Base-by-base conservation (phyloP, 2,113 vertebrate genomes). In the Mus spicilegus region DNA sequence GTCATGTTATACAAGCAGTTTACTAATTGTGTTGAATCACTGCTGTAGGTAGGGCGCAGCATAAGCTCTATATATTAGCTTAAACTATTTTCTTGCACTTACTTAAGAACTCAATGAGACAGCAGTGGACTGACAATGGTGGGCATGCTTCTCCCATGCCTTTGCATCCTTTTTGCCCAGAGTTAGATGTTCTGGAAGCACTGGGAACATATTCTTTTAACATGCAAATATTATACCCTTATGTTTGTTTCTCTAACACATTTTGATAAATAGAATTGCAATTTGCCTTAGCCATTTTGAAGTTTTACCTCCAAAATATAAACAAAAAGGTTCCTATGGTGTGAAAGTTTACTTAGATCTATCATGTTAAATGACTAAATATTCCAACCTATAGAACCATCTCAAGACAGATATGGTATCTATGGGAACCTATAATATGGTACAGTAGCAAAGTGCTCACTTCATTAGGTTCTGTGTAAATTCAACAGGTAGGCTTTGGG, bases 271-370 rank as follows among this genome's bases (percentile, higher is more conserved):
- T n/a, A 22, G 73, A 76, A 72, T 78, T 70, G 84, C 22, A 85
- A 58, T 58, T n/a, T 95, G 33, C 42, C 39, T 89, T 58, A 78
- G 58, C 16, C 58, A 93, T 86, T 95, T 42, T 70, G 72, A 96
- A 94, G 65, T 70, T 86, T 67, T 85, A 72, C 46, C 61, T 92
- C 12, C 65, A 81, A 91, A 90, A 65, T 69, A 88, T n/a, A 81
- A 92, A 90, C 54, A 65, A 78, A 73, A 8, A 84, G 42, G 76
- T 51, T 76, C 63, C 30, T 84, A 24, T 69, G 82, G 20, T 76
- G 30, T 72, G 51, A 96, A 96, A 93, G 58, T 77, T 81, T 51
- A 96, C 92, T 80, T 49, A 85, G 24, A 93, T 39, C 13, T 72
- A 54, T 70, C 28, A 36, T 24, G 51, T 70, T 85, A 93, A 82